phyloP scores from a whole-genome alignment of 2,797 vertebrate species.

The Bradypus variegatus region DNA sequence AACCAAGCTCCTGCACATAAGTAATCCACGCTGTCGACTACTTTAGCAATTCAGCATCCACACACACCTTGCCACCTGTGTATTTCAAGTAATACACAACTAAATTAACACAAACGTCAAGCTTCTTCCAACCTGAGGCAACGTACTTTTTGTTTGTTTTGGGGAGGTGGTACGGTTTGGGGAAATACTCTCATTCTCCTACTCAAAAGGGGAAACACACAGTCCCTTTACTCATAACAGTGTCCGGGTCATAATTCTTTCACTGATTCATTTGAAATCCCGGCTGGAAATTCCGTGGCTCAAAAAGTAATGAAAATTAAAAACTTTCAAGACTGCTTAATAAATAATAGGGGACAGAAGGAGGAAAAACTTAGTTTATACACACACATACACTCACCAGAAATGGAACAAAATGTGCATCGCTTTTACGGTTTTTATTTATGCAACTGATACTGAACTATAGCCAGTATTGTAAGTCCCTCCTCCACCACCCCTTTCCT shows the following conservation, averaged over 20 bases:
- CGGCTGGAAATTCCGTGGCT: not conserved
- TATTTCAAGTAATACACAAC: not conserved
- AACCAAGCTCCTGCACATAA: not conserved
- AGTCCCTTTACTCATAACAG: not conserved
- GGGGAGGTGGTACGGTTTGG: not conserved
- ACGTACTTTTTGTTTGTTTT: not conserved
- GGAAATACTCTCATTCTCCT: not conserved
- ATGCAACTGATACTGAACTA: not conserved
- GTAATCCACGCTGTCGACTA: no score
- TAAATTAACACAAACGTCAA: not conserved
- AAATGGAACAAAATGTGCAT: not conserved
- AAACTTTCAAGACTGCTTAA: not conserved
- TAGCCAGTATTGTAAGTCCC: not conserved
- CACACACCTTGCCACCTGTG: not conserved
- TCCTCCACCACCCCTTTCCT: not conserved
- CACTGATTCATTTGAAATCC: not conserved
- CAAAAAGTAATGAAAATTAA: not conserved
- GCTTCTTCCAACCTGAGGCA: not conserved
- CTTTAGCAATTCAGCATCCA: not conserved
- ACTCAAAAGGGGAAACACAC: not conserved
- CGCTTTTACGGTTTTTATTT: no score
- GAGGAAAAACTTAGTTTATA: not conserved
- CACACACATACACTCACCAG: not conserved
- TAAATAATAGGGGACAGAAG: not conserved
- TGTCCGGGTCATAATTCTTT: not conserved